Percentiles rank a stretch among this genome's conserved stretches.
Conservation (phyloP, 2,888 invertebrate genomes). For the Mycogona germanica region DNA sequence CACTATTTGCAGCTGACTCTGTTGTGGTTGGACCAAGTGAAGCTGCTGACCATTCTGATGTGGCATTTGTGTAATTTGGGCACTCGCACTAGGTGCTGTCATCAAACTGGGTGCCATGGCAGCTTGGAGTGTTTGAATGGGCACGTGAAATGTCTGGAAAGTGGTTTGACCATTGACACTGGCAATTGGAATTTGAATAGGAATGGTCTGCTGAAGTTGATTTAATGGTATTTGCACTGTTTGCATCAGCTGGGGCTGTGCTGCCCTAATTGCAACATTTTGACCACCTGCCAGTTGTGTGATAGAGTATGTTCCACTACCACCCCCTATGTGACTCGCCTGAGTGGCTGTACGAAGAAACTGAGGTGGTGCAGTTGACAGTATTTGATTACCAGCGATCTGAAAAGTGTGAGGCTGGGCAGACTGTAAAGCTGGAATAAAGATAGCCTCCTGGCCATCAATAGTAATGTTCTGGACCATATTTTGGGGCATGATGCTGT, state of each 20-base stretch:
- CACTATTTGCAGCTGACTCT: slow-evolving; percentile 23
- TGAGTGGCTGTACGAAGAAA: slow-evolving; percentile 40
- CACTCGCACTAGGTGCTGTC: slow-evolving; percentile 43
- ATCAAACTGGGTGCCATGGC: slow-evolving; percentile 44
- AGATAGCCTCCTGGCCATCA: slow-evolving; percentile 84
- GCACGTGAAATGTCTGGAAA: slow-evolving; percentile 89
- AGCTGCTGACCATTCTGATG: slow-evolving; percentile 37
- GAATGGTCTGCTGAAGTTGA: slow-evolving; percentile 20
- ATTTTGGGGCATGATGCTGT: slow-evolving; percentile 34
- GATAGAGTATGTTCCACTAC: slow-evolving; percentile 19
- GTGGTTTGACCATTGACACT: slow-evolving; percentile 83
- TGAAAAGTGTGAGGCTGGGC: slow-evolving; percentile 32
- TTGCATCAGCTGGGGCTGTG: slow-evolving; percentile 36
- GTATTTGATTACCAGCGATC: slow-evolving; percentile 41
- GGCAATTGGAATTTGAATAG: slow-evolving; percentile 55
- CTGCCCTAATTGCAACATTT: slow-evolving; percentile 54
- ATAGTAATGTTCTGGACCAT: slow-evolving; percentile 83
- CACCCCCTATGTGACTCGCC: slow-evolving; percentile 29
- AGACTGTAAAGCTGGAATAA: slow-evolving; percentile 56
- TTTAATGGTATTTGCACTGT: slow-evolving; percentile 51
- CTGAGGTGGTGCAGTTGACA: slow-evolving; percentile 7
- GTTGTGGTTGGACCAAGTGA: slow-evolving; percentile 22
- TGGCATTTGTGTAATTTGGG: slow-evolving; percentile 47
- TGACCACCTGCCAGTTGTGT: slow-evolving; percentile 40
- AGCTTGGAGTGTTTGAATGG: slow-evolving; percentile 56